phyloP scores from a whole-genome alignment of 2,888 invertebrate genomes.

The Trachelus iudaicus region DNA sequence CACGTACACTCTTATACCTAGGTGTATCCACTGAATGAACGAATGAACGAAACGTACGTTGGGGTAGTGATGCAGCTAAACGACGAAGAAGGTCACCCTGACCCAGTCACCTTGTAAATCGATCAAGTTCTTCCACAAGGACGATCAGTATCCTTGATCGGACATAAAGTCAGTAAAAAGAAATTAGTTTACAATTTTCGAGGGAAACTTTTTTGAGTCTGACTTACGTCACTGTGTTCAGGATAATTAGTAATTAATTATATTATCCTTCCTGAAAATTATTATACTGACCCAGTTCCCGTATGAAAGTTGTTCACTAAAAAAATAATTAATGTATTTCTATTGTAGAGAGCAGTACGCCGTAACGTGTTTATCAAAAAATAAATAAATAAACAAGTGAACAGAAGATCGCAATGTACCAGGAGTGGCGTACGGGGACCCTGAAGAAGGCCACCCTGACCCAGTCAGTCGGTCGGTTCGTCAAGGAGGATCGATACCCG shows the following conservation, averaged over 20 bases:
- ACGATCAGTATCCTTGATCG: neutral
- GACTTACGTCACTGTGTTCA: too few relatives aligned
- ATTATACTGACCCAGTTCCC: neutral
- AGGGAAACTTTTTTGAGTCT: too few relatives aligned
- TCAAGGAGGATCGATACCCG: conserved; percentile 57
- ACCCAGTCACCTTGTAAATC: conserved; percentile 41
- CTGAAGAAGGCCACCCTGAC: conserved; percentile 42
- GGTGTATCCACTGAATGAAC: conserved; percentile 33
- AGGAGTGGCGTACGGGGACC: too few relatives aligned
- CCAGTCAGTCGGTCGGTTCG: conserved; percentile 49
- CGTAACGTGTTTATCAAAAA: neutral
- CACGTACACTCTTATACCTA: conserved; percentile 18
- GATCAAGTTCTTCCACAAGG: neutral
- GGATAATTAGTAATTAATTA: too few relatives aligned
- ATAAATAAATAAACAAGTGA: neutral
- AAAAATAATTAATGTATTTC: neutral
- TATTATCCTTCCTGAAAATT: neutral
- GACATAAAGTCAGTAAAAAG: neutral
- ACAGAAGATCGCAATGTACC: neutral
- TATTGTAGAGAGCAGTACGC: neutral
- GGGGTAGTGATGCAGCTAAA: conserved; percentile 21
- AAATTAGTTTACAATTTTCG: too few relatives aligned
- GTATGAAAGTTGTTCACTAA: neutral
- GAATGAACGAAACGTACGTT: conserved; percentile 37
- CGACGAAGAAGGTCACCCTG: conserved; percentile 48